Evolutionary conservation across 2,113 vertebrate species (phyloP).

Genomic region (Motacilla alba): DNA sequence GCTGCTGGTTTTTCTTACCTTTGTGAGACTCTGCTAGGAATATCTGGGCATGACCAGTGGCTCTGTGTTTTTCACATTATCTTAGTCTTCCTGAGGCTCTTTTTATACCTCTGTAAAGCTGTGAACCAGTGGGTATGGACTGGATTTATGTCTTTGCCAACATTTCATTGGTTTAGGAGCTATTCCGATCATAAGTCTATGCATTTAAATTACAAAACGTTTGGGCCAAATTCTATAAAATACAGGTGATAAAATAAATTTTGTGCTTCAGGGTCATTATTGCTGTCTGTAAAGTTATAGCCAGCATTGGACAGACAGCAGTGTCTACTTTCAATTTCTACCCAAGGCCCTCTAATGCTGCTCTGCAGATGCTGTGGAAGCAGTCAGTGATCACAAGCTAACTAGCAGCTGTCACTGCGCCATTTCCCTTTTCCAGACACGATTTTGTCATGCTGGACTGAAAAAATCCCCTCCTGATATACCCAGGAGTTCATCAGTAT

Average conservation of each 20-base stretch:
- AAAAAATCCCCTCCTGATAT: neutral
- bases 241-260: constrained; percentile 51
- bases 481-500: neutral
- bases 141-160: constrained; percentile 50
- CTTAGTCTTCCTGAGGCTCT: neutral
- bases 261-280: constrained; percentile 14
- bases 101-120: constrained; percentile 42
- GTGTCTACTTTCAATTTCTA: neutral
- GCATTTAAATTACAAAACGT: constrained; percentile 62
- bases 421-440: neutral
- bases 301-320: neutral
- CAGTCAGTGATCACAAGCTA: neutral
- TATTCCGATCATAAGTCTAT: constrained; percentile 35
- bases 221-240: constrained; percentile 61
- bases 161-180: constrained; percentile 50
- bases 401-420: neutral
- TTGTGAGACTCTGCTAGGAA: neutral
- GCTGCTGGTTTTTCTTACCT: neutral
- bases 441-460: neutral
- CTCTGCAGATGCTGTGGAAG: neutral
- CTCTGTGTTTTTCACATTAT: neutral
- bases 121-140: constrained; percentile 1
- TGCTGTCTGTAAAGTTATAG: constrained; percentile 29
- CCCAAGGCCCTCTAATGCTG: neutral
- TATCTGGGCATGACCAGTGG: neutral